Evolutionary conservation across 2,888 invertebrate genomes (phyloP).

Genomic region (Craniophora ligustri): DNA sequence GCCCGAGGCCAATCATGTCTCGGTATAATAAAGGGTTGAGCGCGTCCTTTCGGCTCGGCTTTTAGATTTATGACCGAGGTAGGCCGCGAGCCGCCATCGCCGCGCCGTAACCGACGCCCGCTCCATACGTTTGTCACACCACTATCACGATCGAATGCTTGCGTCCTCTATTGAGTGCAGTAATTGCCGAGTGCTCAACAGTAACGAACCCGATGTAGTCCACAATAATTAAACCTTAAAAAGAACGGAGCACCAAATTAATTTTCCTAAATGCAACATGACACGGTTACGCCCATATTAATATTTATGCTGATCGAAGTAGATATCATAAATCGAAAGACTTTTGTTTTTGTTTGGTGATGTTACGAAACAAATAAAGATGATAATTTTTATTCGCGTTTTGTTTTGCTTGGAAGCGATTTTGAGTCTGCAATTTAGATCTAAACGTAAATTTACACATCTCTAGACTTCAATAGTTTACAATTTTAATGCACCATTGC

Average conservation of each 20-base stretch:
- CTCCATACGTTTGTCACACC: conserved; percentile 81
- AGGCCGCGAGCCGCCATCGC: conserved; percentile 70
- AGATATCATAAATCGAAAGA: conserved; percentile 62
- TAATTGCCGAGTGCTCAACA: conserved; percentile 70
- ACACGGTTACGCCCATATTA: conserved; percentile 75
- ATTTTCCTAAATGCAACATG: conserved; percentile 74
- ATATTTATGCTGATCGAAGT: conserved; percentile 81
- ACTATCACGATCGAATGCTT: conserved; percentile 72
- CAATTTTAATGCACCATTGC: too few species aligned
- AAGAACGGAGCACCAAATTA: conserved; percentile 58
- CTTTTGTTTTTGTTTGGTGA: conserved; percentile 51
- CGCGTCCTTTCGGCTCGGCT: conserved; percentile 76
- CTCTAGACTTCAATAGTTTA: too few species aligned
- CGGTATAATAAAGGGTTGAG: conserved; percentile 85
- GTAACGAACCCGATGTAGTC: conserved; percentile 22
- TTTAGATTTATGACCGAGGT: conserved; percentile 79
- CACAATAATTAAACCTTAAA: conserved; percentile 61
- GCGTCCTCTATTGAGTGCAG: conserved; percentile 58
- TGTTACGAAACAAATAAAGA: conserved; percentile 42
- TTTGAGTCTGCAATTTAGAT: conserved; percentile 15
- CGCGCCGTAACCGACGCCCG: conserved; percentile 73
- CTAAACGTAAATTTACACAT: conserved; percentile 14
- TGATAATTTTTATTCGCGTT: conserved; percentile 37
- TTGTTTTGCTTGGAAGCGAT: conserved; percentile 40
- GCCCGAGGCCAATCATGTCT: conserved; percentile 87